Evolutionary conservation across 2,888 invertebrate genomes (phyloP), one percentile per base, ranked within the genome.

Genomic region (Drosophila engyochracea): DNA sequence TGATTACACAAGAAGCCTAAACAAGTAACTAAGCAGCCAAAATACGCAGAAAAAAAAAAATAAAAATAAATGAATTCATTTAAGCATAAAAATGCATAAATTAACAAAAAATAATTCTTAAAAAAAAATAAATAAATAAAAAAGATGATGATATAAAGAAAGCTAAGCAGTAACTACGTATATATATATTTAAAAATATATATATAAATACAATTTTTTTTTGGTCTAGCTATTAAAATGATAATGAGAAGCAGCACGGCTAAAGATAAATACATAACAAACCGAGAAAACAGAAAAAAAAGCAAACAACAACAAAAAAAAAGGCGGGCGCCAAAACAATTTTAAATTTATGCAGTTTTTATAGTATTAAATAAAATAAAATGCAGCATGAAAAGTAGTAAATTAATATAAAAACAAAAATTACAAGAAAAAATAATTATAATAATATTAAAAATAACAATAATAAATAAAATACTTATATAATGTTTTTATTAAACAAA

Each of bases 341-440:
- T 91, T 89, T 87, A 81, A 83, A 89, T 65, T 82, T 72, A 82
- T 81, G 83, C 81, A 85, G 76, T 83, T 91, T 87, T 83, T 89
- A 83, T 87, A 83, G 79, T 78, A 69, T 70, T 70, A 59, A 75
- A 37, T 59, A 53, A 77, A 44, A n/a, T 60, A 61, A 62, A 52
- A 37, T 52, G 55, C 30, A 66, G 47, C 49, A 60, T 52, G 74
- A 74, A 47, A 47, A 41, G 61, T 62, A 74, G 67, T 65, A 53
- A 58, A 62, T 60, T 44, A 58, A 72, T n/a, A 41, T 35, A 58
- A 73, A 58, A 44, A 54, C 63, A 67, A 25, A 25, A 51, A 72
- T 31, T 30, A 44, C 61, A 66, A 55, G 37, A 57, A 72, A 66
- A n/a, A 22, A 25, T 31, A 59, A 70, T 16, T 47, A 41, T 30